Base-by-base conservation (phyloP, 2,113 vertebrate genomes). In the Pseudopipra pipra region DNA sequence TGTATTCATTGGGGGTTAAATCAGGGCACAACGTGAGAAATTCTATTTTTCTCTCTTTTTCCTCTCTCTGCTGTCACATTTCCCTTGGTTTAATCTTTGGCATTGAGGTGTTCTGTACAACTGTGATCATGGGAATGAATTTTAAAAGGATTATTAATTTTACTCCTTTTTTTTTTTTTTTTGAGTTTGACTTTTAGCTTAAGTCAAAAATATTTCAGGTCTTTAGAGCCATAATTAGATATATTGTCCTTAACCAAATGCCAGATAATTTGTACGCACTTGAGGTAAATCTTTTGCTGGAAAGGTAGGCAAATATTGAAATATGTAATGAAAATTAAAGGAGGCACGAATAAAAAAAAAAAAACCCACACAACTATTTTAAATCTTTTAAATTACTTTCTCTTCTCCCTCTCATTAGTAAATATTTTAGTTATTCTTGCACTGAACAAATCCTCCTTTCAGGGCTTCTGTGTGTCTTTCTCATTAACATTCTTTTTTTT, bases 271-370 rank as follows among this genome's bases (percentile, higher is more conserved):
- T 97, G 96, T 97, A 96, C 83, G 28, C 72, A 95, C 93, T 95
- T 46, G 62, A 96, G 94, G 97, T 91, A 98, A 97, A 97, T 97
- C 95, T 98, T 97, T 92, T 95, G 93, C 95, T 94, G 89, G 93
- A 93, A 98, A 97, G 83, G 90, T 96, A 91, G 97, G 92, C 96
- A 98, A 98, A 98, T 98, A 98, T 98, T 98, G 97, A 98, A 98
- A 95, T 95, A 97, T 55, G 78, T 95, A 97, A 98, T 97, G 94
- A 97, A 96, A 97, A 90, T 6, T 13, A 66, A 97, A 56, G 67
- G 61, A 84, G 51, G 75, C 85, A 94, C 93, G 89, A 96, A 97
- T 95, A 35, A 75, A 94, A 91, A 87, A 91, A n/a, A 87, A 55
- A 12, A 5, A 31, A 23, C 46, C 23, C 55, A 70, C 82, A 90